phyloP scores from a whole-genome alignment of 2,113 vertebrate species.

The Syrrhaptes paradoxus region DNA sequence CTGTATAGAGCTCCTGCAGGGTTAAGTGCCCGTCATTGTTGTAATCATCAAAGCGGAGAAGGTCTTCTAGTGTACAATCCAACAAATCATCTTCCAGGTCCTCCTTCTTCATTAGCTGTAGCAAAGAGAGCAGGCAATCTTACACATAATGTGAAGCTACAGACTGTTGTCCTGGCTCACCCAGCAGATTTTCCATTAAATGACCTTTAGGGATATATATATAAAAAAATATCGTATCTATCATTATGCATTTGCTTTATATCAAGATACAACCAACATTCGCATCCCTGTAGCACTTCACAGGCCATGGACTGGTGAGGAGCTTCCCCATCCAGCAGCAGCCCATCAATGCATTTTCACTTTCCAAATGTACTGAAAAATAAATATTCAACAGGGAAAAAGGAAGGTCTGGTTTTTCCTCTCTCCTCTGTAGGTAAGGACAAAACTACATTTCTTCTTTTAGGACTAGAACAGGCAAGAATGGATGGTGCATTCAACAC shows the following conservation, averaged over 20 bases:
- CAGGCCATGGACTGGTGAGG: background rate
- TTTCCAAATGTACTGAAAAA: background rate
- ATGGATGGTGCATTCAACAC: background rate
- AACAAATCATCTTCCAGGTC: conserved; percentile 78
- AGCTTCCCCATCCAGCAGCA: background rate
- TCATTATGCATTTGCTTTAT: accelerated
- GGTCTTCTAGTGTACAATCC: conserved; percentile 86
- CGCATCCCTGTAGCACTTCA: background rate
- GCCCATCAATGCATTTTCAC: background rate
- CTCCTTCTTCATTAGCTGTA: conserved; percentile 82
- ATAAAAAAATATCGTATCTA: accelerated
- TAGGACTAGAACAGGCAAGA: background rate
- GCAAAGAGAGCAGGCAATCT: background rate
- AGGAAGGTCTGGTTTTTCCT: background rate
- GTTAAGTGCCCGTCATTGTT: conserved; percentile 86
- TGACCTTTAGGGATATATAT: background rate
- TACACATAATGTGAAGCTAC: background rate
- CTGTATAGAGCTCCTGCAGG: conserved; percentile 90
- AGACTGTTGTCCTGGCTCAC: background rate
- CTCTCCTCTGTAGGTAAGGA: background rate
- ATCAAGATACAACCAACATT: background rate
- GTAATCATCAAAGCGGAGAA: conserved; percentile 94
- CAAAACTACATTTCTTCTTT: background rate
- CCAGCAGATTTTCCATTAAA: background rate
- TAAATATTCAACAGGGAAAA: background rate